Evolutionary conservation across 1,140 invertebrate genomes (phyloP).

Genomic region (Musca domestica): DNA sequence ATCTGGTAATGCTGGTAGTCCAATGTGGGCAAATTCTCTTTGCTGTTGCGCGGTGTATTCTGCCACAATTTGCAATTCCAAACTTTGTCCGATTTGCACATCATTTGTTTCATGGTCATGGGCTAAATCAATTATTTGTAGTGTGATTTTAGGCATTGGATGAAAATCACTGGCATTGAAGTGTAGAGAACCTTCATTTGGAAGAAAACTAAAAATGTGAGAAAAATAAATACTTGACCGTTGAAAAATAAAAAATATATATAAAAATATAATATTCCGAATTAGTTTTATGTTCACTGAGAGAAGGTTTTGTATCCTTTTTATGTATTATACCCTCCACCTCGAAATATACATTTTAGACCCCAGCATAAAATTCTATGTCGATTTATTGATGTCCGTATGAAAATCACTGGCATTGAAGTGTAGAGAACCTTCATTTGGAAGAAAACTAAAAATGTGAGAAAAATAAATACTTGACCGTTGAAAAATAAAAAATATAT

Average conservation of each 20-base stretch:
- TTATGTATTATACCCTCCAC: too few relatives aligned
- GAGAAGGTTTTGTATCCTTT: neutral
- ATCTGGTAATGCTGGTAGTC: conserved; percentile 41
- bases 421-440: conserved; percentile 37
- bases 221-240: conserved; percentile 3
- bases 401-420: conserved; percentile 38
- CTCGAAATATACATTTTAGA: neutral
- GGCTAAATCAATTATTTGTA: conserved; percentile 47
- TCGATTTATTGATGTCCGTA: too few relatives aligned
- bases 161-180: conserved; percentile 38
- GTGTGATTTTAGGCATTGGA: conserved; percentile 38
- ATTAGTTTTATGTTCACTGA: neutral
- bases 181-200: conserved; percentile 37
- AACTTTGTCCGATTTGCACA: conserved; percentile 47
- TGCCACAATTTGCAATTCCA: conserved; percentile 47
- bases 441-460: conserved; percentile 30
- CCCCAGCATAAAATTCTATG: too few relatives aligned
- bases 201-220: conserved; percentile 30
- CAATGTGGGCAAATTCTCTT: conserved; percentile 31
- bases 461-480: conserved; percentile 3
- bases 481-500: too few relatives aligned
- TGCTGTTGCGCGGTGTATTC: conserved; percentile 38
- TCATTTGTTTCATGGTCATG: conserved; percentile 48
- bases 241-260: too few relatives aligned
- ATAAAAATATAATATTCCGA: too few relatives aligned